These are phyloP conservation scores for Telenomus remus DNA, from an alignment of 1,140 invertebrate species.

Conservation along the genomic window DNA sequence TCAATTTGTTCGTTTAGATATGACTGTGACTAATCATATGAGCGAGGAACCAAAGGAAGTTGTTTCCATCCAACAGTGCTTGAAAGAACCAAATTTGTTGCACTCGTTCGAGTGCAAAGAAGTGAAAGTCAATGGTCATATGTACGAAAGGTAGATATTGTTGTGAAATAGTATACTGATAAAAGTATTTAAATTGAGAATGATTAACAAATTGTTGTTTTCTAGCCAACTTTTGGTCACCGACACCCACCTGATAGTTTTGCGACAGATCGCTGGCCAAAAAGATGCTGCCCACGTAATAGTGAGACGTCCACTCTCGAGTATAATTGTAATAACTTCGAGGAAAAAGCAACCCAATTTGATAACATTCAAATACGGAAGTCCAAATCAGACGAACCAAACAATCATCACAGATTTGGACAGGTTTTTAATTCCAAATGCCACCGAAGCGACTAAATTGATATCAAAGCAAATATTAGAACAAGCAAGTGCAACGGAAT, in stretches of 20 bases:
- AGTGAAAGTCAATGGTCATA: constrained; percentile 89
- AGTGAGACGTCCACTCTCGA: constrained; percentile 88
- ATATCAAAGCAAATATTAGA: constrained; percentile 83
- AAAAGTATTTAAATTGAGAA: neutral
- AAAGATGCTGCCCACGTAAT: constrained; percentile 88
- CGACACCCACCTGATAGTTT: constrained; percentile 88
- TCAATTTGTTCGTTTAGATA: constrained; percentile 59
- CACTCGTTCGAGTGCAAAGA: constrained; percentile 93
- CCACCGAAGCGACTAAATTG: constrained; percentile 90
- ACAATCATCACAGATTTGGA: constrained; percentile 90
- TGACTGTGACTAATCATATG: constrained; percentile 70
- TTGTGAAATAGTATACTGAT: no score
- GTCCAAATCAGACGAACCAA: constrained; percentile 80
- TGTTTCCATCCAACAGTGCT: constrained; percentile 83
- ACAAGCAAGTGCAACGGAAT: constrained; percentile 72
- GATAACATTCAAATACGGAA: constrained; percentile 96
- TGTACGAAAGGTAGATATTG: constrained; percentile 86
- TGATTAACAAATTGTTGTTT: constrained; percentile 36
- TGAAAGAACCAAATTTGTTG: constrained; percentile 89
- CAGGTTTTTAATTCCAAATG: constrained; percentile 93
- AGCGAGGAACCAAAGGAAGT: constrained; percentile 82
- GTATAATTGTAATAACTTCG: constrained; percentile 96
- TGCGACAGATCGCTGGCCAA: constrained; percentile 86
- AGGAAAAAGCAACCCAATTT: constrained; percentile 94
- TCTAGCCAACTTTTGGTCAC: constrained; percentile 91